Conservation (phyloP, 2,888 invertebrate genomes). For the Hirtodrosophila cameraria region DNA sequence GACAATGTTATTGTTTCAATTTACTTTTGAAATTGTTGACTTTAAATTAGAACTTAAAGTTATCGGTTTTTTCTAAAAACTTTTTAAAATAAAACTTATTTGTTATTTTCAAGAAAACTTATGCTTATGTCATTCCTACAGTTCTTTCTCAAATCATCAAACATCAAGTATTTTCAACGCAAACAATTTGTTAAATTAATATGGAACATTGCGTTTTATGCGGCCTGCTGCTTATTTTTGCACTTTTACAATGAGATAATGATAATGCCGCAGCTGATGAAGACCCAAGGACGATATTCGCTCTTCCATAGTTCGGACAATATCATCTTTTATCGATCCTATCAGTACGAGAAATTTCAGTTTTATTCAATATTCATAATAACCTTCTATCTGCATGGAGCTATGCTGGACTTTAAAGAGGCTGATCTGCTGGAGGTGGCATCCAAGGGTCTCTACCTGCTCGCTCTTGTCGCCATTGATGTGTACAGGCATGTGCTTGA, state of each 20-base stretch:
- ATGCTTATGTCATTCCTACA: constrained; percentile 33
- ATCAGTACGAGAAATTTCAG: constrained; percentile 83
- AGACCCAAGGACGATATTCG: constrained; percentile 82
- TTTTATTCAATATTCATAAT: constrained; percentile 83
- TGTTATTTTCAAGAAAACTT: not conserved
- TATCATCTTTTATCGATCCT: constrained; percentile 82
- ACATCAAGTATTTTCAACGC: constrained; percentile 82
- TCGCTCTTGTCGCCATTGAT: constrained; percentile 80
- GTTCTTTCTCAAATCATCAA: constrained; percentile 83
- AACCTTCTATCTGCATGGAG: constrained; percentile 82
- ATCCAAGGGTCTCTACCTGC: constrained; percentile 80
- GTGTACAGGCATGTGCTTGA: constrained; percentile 76
- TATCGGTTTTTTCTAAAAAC: no score
- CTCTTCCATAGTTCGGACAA: constrained; percentile 84
- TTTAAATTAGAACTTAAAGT: no score
- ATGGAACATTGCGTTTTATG: constrained; percentile 83
- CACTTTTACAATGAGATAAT: constrained; percentile 83
- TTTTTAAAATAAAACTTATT: no score
- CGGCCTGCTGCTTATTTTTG: constrained; percentile 82
- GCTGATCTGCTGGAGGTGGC: constrained; percentile 82
- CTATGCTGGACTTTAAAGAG: constrained; percentile 82
- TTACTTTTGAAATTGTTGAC: no score
- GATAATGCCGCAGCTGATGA: constrained; percentile 82
- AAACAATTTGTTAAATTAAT: constrained; percentile 82
- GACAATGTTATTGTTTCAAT: no score